Conservation (phyloP, 2,888 invertebrate species). For the Panzeria rudis region DNA sequence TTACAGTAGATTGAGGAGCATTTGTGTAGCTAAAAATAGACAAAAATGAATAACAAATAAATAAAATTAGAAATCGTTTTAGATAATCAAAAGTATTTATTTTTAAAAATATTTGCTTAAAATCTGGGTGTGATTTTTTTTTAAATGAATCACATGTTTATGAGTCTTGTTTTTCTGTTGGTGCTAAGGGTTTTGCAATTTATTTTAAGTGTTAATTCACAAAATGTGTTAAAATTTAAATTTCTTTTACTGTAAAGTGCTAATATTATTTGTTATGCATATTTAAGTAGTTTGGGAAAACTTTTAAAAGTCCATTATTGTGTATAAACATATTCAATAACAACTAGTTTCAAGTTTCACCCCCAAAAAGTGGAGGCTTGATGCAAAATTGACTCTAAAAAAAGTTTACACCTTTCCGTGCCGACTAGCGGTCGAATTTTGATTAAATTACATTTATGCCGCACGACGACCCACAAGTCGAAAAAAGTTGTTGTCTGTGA, state of each 20-base stretch:
- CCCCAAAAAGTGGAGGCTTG: no score
- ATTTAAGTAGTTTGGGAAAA: background rate
- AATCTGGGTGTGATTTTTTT: background rate
- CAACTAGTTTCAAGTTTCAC: background rate
- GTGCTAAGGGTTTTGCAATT: background rate
- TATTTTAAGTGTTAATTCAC: background rate
- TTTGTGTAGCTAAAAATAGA: conserved; percentile 80
- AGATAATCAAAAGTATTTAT: conserved; percentile 5
- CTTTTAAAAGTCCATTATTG: background rate
- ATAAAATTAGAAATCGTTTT: conserved; percentile 73
- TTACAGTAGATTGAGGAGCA: conserved; percentile 76
- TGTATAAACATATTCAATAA: background rate
- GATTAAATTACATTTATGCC: no score
- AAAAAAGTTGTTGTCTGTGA: no score
- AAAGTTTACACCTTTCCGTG: no score
- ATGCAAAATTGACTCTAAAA: no score
- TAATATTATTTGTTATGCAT: background rate
- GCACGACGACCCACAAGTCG: no score
- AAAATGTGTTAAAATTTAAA: background rate
- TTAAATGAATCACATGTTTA: conserved; percentile 1
- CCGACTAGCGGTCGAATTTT: no score
- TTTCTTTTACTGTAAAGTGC: background rate
- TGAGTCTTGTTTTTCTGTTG: background rate
- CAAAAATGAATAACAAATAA: conserved; percentile 52
- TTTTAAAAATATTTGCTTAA: conserved; percentile 32